Evolutionary conservation across 2,888 invertebrate genomes (phyloP).

Genomic region (Eupithecia exiguata): DNA sequence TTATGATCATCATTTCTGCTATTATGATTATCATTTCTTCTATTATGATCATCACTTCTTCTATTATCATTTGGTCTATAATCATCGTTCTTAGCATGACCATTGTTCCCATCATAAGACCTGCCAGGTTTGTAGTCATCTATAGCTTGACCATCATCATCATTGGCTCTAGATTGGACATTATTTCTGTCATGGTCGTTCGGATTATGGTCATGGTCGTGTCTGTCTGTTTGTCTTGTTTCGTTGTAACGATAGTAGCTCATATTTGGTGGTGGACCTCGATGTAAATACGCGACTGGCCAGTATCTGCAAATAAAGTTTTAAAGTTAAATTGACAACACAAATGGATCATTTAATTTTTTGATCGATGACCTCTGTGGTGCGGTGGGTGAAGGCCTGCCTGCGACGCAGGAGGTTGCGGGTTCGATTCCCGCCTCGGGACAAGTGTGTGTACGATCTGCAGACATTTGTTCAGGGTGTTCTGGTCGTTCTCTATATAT

Average conservation of each 20-base stretch:
- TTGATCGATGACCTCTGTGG: too few species aligned
- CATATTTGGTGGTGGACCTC: slow-evolving; percentile 90
- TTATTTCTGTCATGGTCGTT: slow-evolving; percentile 33
- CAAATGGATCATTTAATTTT: too few species aligned
- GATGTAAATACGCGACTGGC: slow-evolving; percentile 93
- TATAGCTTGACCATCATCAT: slow-evolving; percentile 6
- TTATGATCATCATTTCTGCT: background rate
- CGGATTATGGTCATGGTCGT: slow-evolving; percentile 31
- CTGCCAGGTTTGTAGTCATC: slow-evolving; percentile 6
- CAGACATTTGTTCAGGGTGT: too few species aligned
- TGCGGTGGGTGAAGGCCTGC: too few species aligned
- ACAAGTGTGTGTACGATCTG: too few species aligned
- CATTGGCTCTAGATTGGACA: slow-evolving; percentile 22
- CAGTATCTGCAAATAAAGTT: slow-evolving; percentile 79
- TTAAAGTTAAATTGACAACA: too few species aligned
- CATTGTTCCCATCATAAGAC: slow-evolving; percentile 3
- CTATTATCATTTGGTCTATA: slow-evolving; percentile 5
- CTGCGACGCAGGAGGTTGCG: too few species aligned
- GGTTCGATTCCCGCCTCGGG: too few species aligned
- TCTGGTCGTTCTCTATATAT: too few species aligned
- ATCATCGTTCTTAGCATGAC: slow-evolving; percentile 15
- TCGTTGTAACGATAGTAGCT: slow-evolving; percentile 81
- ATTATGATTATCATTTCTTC: background rate
- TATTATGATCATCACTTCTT: background rate
- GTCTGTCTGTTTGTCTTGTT: slow-evolving; percentile 47